Base-by-base conservation (phyloP, 2,888 invertebrate species). In the Ornithoptera alexandrae region DNA sequence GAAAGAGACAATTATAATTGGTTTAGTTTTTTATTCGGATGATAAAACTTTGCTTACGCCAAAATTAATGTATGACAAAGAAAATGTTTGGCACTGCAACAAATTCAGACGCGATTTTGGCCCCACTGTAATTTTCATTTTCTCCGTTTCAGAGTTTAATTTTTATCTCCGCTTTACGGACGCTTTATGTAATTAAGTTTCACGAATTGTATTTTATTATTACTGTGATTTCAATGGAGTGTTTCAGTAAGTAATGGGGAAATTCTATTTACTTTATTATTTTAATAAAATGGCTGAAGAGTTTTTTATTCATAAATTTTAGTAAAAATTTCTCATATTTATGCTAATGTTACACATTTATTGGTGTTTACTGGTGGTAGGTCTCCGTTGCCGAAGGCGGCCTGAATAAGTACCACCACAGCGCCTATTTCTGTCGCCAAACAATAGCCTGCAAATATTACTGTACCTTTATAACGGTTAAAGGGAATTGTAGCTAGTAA, bases 1-100 rank as follows among this genome's bases (percentile, higher is more conserved):
- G 30, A 46, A 15, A 46, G 15, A 46, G 15, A 46, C 15, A 46
- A 2, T 53, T 18, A 12, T 53, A n/a, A 53, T n/a, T n/a, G 18
- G 4, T 6, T 53, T 53, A 4, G 18, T 53, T 46, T 46, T 46
- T 46, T 46, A 15, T 46, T 7, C 7, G 39, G 3, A 3, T 30
- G 30, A 39, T 39, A 39, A 39, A 39, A 10, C 4, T 50, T 50
- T 5, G 15, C 1, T 50, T 53, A n/a, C 18, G 53, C 1, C 5
- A n/a, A n/a, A n/a, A n/a, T n/a, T 53, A 53, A 53, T 53, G n/a
- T 53, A 6, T 8, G 4, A 50, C 10, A 39, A 53, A 53, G n/a
- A 42, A 67, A 61, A 24, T 81, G 79, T 81, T 81, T 67, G 76
- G 76, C 74, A 69, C 67, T 67, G 68, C 69, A 71, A 68, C 69